Evolutionary conservation across 2,888 invertebrate species (phyloP), one percentile per base, ranked within the genome.

Genomic region (Bombylius major): DNA sequence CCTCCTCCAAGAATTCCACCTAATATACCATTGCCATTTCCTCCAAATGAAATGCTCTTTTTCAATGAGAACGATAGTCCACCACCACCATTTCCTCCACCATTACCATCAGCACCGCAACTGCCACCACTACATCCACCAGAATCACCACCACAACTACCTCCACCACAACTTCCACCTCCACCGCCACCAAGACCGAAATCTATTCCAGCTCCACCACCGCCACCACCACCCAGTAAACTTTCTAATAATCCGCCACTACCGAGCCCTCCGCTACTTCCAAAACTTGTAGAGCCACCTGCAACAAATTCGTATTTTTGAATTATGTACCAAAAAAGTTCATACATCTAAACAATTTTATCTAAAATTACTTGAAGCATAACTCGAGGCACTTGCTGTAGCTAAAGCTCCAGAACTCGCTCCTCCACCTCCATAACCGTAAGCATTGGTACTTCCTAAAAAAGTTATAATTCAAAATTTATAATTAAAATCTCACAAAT

Each of bases 161-260:
- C 55, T 32, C 57, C 56, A 54, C 47, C 57, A 5, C 58, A 55
- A 45, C 59, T 56, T 36, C 49, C 50, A 46, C 46, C 47, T 8
- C 53, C 54, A 13, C 39, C 51, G 9, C 6, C 51, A 12, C 50
- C 56, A 42, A n/a, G 44, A 53, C 47, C 14, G 46, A 31, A 31
- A 5, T 31, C 31, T 13, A 46, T 47, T 7, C 36, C 32, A 5
- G 42, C 50, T 14, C 55, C 50, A 11, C 33, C 50, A 5, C 55
- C 50, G 9, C 50, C 32, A 33, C 11, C 23, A 53, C 44, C 44
- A 44, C 44, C 23, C 23, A 23, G 23, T 23, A 23, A 23, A 23
- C 23, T 3, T 3, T 3, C 23, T 23, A 23, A 23, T 23, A 23
- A 36, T 4, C 61, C 58, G 39, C 57, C 45, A 32, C 60, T 31